Evolutionary conservation across 1,140 invertebrate species (phyloP).

Genomic region (Aphidius gifuensis): DNA sequence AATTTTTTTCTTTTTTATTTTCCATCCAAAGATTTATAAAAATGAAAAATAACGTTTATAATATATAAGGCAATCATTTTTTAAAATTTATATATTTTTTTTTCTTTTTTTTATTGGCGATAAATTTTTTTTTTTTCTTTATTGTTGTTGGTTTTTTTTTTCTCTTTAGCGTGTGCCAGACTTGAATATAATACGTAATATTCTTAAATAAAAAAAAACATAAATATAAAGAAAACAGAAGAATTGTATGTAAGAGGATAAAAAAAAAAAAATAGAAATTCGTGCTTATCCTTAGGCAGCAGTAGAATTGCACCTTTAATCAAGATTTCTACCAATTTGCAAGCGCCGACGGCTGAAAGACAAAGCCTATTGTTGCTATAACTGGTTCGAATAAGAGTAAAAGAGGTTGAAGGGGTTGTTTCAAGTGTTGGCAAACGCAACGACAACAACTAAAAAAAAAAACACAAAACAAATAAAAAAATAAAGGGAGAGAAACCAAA

Average conservation of each 20-base stretch:
- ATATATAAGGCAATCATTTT: no score
- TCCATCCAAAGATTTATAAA: neutral
- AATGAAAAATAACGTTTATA: no score
- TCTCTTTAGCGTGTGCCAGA: no score
- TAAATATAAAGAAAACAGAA: constrained; percentile 4
- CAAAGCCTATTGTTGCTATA: constrained; percentile 56
- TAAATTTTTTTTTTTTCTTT: no score
- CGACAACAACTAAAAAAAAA: constrained; percentile 25
- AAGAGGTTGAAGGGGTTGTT: constrained; percentile 35
- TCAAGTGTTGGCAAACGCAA: constrained; percentile 52
- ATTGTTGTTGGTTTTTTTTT: no score
- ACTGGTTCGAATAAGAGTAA: constrained; percentile 39
- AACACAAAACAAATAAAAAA: neutral
- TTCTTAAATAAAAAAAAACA: neutral
- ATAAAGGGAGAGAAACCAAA: constrained; percentile 22
- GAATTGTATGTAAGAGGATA: constrained; percentile 7
- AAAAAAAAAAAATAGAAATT: constrained; percentile 29
- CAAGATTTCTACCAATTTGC: constrained; percentile 58
- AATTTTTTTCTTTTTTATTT: neutral
- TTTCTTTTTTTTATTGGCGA: no score
- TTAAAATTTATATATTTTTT: no score
- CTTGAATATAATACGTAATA: no score
- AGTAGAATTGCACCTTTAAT: constrained; percentile 55
- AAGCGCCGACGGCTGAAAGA: constrained; percentile 53
- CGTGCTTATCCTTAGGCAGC: constrained; percentile 47